Base-by-base conservation (phyloP, 1,140 invertebrate genomes). In the Dryas iulia region DNA sequence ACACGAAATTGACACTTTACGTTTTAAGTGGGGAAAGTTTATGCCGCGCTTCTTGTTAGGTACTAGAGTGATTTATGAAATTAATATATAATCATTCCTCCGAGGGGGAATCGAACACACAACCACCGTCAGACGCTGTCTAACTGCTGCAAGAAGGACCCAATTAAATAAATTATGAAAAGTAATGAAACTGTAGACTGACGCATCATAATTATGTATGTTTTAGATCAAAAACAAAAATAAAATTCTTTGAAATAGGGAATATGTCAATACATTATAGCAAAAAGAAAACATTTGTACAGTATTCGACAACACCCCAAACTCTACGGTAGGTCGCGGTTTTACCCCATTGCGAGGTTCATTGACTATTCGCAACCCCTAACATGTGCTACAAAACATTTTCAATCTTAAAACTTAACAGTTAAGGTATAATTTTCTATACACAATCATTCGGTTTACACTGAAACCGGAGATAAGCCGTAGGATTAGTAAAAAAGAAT, bases 261-360 rank as follows among this genome's bases (percentile, higher is more conserved):
- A 21, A 47, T 47, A 67, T 53, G 35, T 56, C 10, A 60, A 60
- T 28, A 59, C 35, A 63, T 58, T 58, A 59, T 31, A 52, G 39
- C 12, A 56, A 56, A 56, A 56, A 28, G 33, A 68, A 61, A 63
- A 63, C 30, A 53, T 60, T 65, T 58, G 66, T 59, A 53, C 64
- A 30, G 54, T 62, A 31, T 59, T 62, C 64, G 68, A 74, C 79
- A 86, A 84, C 74, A 59, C 60, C 8, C 33, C 39, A 75, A 78
- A 68, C 78, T 71, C 84, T 87, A 83, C 69, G 73, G 83, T 89
- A 89, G 87, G 87, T 89, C 87, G 84, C 73, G 85, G 87, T 83
- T 81, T 76, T 74, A 69, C 73, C 78, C 83, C 54, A 65, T 65
- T 72, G 66, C 65, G 61, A 82, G 77, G 81, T 86, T 86, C 82